phyloP scores from a whole-genome alignment of 2,888 invertebrate species.

The Anaspis maculata region DNA sequence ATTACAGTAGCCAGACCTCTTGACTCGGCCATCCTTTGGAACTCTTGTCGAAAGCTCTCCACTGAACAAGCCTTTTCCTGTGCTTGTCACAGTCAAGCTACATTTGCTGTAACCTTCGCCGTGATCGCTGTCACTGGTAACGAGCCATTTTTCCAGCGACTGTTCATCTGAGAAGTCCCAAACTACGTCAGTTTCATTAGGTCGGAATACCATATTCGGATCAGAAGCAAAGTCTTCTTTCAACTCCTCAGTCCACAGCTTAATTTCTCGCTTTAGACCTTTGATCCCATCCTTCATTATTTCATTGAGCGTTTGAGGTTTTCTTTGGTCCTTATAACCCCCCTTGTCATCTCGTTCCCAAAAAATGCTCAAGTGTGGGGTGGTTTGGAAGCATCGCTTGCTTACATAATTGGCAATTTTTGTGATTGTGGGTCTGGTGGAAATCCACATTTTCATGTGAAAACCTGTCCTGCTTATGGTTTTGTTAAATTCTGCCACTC shows the following conservation, averaged over 20 bases:
- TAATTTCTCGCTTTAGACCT: slow-evolving; percentile 58
- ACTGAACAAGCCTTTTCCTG: slow-evolving; percentile 64
- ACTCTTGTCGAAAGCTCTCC: slow-evolving; percentile 61
- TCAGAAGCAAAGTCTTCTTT: slow-evolving; percentile 56
- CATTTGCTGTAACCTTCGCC: slow-evolving; percentile 69
- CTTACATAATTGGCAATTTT: no score
- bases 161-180: slow-evolving; percentile 61
- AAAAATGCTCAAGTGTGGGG: slow-evolving; percentile 37
- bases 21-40: slow-evolving; percentile 73
- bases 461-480: no score
- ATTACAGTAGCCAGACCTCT: slow-evolving; percentile 75
- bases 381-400: slow-evolving; percentile 23
- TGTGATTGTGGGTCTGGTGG: no score
- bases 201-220: slow-evolving; percentile 46
- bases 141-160: slow-evolving; percentile 60
- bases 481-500: no score
- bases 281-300: slow-evolving; percentile 56
- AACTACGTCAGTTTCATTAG: slow-evolving; percentile 64
- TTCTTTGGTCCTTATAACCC: slow-evolving; percentile 45
- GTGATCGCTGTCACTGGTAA: slow-evolving; percentile 73
- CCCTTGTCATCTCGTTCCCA: slow-evolving; percentile 54
- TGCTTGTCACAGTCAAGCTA: slow-evolving; percentile 54
- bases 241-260: slow-evolving; percentile 58
- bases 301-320: slow-evolving; percentile 44
- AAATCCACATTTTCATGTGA: no score